phyloP scores from a whole-genome alignment of 2,113 vertebrate species.

The Anseranas semipalmata region DNA sequence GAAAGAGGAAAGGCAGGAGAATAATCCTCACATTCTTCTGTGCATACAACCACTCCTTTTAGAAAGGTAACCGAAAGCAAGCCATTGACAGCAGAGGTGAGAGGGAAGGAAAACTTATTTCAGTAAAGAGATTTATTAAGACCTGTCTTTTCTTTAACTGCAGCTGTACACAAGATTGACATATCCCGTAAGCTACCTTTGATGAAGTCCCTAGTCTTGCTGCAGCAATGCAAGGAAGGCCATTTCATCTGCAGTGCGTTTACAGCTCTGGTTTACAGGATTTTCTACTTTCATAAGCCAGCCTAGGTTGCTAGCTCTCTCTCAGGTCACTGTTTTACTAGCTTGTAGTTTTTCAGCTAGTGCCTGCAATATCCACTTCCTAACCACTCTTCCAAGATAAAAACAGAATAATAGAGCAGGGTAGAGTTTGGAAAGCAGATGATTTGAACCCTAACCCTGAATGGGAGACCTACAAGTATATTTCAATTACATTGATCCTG shows the following conservation, averaged over 20 bases:
- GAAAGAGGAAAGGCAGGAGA: background rate
- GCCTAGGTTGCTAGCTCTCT: background rate
- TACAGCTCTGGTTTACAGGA: background rate
- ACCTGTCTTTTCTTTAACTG: slow-evolving; percentile 50
- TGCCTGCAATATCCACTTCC: background rate
- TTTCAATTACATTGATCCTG: background rate
- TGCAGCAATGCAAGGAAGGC: slow-evolving; percentile 21
- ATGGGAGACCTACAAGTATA: background rate
- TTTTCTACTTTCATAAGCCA: slow-evolving; percentile 10
- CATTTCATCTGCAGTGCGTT: slow-evolving; percentile 35
- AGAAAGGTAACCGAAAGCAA: slow-evolving; percentile 10
- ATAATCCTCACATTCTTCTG: background rate
- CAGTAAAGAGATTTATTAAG: slow-evolving; percentile 38
- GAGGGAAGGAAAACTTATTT: slow-evolving; percentile 22
- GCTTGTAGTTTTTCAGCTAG: background rate
- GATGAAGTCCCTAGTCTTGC: slow-evolving; percentile 7
- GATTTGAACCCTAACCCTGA: background rate
- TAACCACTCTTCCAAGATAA: background rate
- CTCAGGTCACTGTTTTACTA: slow-evolving; percentile 43
- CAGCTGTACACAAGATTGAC: slow-evolving; percentile 50
- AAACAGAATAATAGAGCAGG: background rate
- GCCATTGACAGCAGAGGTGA: slow-evolving; percentile 33
- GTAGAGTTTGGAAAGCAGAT: background rate
- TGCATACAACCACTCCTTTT: background rate
- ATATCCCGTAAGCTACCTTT: slow-evolving; percentile 25